These are phyloP conservation scores for Brachymystax lenok DNA, from an alignment of 2,797 vertebrate species.

Conservation along the genomic window DNA sequence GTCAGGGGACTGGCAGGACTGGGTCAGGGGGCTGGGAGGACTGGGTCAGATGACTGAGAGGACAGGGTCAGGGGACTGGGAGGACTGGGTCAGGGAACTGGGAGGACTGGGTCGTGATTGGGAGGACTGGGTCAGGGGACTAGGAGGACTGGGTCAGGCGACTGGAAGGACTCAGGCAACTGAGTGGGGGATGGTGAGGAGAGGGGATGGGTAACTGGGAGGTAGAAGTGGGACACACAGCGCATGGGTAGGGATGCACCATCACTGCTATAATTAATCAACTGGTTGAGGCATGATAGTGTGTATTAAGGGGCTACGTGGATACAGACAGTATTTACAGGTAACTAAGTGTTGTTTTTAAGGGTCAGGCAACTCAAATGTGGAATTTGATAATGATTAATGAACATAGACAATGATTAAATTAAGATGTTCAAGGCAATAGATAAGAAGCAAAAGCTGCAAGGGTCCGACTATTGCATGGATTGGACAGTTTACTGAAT, in stretches of 20 bases:
- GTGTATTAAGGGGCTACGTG: background rate
- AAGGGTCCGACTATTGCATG: background rate
- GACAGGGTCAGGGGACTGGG: too few relatives aligned
- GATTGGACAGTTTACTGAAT: background rate
- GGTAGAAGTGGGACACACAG: background rate
- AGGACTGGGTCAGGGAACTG: too few relatives aligned
- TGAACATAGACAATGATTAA: background rate
- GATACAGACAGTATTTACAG: background rate
- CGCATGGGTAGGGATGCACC: background rate
- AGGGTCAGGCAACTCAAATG: background rate
- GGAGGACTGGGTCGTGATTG: background rate
- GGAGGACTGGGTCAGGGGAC: background rate
- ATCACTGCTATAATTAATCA: background rate
- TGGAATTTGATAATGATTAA: background rate
- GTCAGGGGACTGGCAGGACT: too few relatives aligned
- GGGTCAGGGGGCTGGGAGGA: too few relatives aligned
- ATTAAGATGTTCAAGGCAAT: background rate
- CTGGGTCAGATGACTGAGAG: too few relatives aligned
- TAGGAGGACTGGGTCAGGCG: background rate
- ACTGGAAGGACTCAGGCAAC: background rate
- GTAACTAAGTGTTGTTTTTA: background rate
- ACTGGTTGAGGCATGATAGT: background rate
- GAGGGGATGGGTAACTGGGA: background rate
- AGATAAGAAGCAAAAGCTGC: background rate
- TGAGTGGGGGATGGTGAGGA: background rate